Conservation (phyloP, 1,140 invertebrate genomes). For the Brachionus plicatilis region DNA sequence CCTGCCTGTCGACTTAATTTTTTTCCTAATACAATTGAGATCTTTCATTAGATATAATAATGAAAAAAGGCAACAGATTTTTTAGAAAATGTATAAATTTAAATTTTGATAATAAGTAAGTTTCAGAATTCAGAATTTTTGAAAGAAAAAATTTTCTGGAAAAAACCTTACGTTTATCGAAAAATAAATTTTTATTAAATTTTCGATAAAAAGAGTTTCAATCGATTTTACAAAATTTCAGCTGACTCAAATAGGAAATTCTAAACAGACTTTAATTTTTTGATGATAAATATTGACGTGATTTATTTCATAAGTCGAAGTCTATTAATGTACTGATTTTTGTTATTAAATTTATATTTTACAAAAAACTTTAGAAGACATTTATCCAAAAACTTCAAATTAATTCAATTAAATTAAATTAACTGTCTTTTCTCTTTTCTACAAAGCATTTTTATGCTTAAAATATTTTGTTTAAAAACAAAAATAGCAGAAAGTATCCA, state of each 20-base stretch:
- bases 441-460: background rate
- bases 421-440: background rate
- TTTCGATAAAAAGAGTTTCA: background rate
- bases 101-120: too few relatives aligned
- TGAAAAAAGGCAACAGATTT: too few relatives aligned
- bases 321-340: background rate
- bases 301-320: background rate
- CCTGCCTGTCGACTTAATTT: background rate
- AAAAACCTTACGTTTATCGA: too few relatives aligned
- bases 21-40: background rate
- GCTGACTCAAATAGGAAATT: background rate
- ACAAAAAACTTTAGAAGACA: too few relatives aligned
- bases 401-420: background rate
- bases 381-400: background rate
- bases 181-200: too few relatives aligned
- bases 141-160: too few relatives aligned
- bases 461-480: background rate
- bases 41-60: background rate
- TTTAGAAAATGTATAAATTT: too few relatives aligned
- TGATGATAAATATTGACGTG: background rate
- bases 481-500: background rate
- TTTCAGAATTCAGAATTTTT: too few relatives aligned
- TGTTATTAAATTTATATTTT: too few relatives aligned
- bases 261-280: background rate
- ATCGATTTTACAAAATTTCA: background rate